phyloP scores from a whole-genome alignment of 2,113 vertebrate species.

The Ahaetulla prasina region DNA sequence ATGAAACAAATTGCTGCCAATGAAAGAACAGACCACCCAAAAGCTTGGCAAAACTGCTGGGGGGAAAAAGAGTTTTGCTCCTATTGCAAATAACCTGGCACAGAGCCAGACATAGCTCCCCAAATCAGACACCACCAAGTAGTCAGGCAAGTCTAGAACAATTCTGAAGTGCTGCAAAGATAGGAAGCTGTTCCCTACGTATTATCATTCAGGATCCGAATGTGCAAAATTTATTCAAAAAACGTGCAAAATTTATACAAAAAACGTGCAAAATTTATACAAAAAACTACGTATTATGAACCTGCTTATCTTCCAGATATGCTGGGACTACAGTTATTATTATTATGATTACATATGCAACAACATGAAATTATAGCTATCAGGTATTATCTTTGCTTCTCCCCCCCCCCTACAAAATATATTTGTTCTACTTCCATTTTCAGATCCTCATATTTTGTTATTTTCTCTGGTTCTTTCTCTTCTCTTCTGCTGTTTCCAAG shows the following conservation, averaged over 20 bases:
- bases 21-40: not conserved
- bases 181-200: not conserved
- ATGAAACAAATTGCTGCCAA: not conserved
- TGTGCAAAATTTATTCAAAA: not conserved
- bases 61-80: not conserved
- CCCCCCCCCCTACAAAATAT: not conserved
- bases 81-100: not conserved
- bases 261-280: not conserved
- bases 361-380: not conserved
- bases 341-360: not conserved
- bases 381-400: not conserved
- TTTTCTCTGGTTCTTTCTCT: not conserved
- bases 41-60: not conserved
- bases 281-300: not conserved
- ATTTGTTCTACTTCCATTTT: not conserved
- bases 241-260: not conserved
- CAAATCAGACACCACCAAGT: not conserved
- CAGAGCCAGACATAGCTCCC: not conserved
- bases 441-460: not conserved
- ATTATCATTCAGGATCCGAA: not conserved
- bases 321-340: not conserved
- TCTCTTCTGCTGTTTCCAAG: not conserved
- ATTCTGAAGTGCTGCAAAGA: not conserved
- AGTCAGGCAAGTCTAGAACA: not conserved
- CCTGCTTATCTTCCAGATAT: not conserved